Percentiles rank a stretch among this genome's conserved stretches.
Evolutionary conservation across 2,797 vertebrate genomes (phyloP).

Genomic region (Rallus crepitans): DNA sequence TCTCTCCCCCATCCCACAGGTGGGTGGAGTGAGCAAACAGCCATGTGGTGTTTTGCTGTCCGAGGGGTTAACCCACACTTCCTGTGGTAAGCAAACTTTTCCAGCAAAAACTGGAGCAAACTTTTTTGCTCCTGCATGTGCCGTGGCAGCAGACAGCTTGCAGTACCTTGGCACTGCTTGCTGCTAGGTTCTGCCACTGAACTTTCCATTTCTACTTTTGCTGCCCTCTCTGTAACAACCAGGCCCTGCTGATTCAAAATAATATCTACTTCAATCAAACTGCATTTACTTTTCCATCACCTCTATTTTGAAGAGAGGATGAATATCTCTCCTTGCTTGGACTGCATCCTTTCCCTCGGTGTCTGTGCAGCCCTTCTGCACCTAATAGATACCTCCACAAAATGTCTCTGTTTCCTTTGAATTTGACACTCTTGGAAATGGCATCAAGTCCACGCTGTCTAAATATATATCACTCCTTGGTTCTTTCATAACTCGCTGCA

Average conservation of each 20-base stretch:
- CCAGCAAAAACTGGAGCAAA: not conserved
- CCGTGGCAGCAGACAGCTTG: not conserved
- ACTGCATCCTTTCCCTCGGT: not conserved
- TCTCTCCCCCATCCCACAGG: no score
- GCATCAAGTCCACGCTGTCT: not conserved
- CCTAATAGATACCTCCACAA: not conserved
- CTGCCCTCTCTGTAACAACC: not conserved
- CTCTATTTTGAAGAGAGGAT: not conserved
- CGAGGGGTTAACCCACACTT: not conserved
- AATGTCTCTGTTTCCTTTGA: not conserved
- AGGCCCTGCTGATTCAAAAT: not conserved
- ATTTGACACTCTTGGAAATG: not conserved
- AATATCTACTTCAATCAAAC: not conserved
- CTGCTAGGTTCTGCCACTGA: not conserved
- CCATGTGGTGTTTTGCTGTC: no score
- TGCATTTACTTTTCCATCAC: not conserved
- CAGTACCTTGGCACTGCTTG: not conserved
- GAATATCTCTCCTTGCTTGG: not conserved
- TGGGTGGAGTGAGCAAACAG: no score
- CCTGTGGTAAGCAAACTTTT: not conserved
- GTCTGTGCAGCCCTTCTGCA: not conserved
- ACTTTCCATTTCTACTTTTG: not conserved
- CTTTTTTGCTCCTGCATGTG: not conserved
- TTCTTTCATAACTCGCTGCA: not conserved
- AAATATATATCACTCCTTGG: not conserved